Percentiles rank a stretch among this genome's conserved stretches.
Evolutionary conservation across 1,140 invertebrate species (phyloP).

Genomic region (Philotrypesis tridentata): DNA sequence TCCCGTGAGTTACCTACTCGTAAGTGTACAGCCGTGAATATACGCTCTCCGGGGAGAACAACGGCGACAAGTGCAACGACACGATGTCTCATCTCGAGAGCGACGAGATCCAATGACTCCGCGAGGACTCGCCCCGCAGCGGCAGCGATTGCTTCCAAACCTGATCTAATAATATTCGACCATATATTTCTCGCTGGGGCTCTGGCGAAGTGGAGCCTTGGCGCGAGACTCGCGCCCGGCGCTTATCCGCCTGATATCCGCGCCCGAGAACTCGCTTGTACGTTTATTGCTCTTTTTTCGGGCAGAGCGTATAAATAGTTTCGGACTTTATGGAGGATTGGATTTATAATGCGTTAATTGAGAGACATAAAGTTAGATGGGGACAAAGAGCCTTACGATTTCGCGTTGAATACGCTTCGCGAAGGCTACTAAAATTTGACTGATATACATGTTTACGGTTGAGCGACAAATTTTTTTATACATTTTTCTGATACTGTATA

Average conservation of each 20-base stretch:
- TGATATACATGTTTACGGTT: too few species aligned
- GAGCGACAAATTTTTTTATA: too few species aligned
- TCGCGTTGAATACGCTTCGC: too few species aligned
- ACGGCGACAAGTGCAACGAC: neutral
- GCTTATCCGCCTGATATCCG: conserved; percentile 17
- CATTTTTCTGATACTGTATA: too few species aligned
- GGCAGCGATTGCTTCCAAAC: conserved; percentile 41
- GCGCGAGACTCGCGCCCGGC: conserved; percentile 44
- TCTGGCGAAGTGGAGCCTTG: conserved; percentile 48
- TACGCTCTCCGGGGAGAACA: neutral
- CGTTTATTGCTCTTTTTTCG: neutral
- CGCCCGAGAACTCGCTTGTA: neutral
- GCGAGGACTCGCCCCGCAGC: conserved; percentile 8
- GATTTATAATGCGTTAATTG: conserved; percentile 13
- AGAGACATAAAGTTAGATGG: neutral
- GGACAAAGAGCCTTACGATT: too few species aligned
- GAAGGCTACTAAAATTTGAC: too few species aligned
- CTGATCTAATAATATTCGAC: conserved; percentile 66
- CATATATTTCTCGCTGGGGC: conserved; percentile 58
- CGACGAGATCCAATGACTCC: neutral
- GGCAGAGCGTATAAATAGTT: neutral
- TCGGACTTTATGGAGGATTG: neutral
- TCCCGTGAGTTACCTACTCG: neutral
- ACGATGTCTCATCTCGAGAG: neutral
- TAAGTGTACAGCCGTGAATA: neutral